phyloP scores from a whole-genome alignment of 2,113 vertebrate genomes.

The Tragelaphus scriptus region DNA sequence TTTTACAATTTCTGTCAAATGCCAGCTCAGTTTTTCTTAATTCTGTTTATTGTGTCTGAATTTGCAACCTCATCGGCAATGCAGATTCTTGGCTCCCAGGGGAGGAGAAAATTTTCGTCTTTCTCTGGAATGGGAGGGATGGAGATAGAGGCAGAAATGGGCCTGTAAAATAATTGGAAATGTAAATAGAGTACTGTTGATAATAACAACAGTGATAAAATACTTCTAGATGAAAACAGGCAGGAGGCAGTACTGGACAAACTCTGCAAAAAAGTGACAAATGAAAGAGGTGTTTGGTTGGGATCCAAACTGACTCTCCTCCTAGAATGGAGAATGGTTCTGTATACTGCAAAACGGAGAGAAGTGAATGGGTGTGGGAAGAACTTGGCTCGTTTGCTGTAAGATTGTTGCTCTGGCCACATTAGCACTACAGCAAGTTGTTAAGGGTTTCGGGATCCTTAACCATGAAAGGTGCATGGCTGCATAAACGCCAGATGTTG shows the following conservation, averaged over 20 bases:
- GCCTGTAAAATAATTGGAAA: constrained; percentile 33
- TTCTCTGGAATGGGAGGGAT: constrained; percentile 81
- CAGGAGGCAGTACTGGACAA: background rate
- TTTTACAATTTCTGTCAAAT: constrained; percentile 95
- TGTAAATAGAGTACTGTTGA: constrained; percentile 44
- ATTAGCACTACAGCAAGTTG: constrained; percentile 14
- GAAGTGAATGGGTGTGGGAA: background rate
- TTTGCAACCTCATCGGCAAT: constrained; percentile 86
- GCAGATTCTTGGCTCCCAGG: constrained; percentile 82
- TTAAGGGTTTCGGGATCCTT: constrained; percentile 42
- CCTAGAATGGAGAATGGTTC: background rate
- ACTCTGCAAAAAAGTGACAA: background rate
- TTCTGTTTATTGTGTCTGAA: constrained; percentile 89
- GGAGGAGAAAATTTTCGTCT: constrained; percentile 82
- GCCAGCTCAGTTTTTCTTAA: constrained; percentile 90
- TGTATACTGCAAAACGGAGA: background rate
- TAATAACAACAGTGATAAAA: constrained; percentile 34
- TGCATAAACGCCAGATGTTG: constrained; percentile 63
- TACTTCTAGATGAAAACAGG: background rate
- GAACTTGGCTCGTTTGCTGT: background rate
- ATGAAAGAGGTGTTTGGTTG: background rate
- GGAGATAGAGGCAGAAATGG: background rate
- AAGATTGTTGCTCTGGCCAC: background rate
- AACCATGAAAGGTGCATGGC: constrained; percentile 41
- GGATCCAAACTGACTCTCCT: background rate